These are phyloP conservation scores for Sminthurinus aureus DNA, from an alignment of 2,888 invertebrate genomes.

Conservation along the genomic window DNA sequence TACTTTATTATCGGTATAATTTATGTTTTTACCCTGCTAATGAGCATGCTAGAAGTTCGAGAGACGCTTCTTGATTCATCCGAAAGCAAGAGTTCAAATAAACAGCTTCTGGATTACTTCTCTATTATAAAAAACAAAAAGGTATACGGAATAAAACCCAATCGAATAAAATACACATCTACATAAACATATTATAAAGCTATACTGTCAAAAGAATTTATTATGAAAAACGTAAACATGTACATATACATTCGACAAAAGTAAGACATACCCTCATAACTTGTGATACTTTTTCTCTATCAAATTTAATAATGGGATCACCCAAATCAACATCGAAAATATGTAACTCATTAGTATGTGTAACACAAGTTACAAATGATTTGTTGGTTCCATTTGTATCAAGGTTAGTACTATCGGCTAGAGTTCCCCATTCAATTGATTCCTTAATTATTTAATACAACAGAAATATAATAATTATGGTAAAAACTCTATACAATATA, in stretches of 20 bases:
- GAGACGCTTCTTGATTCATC: conserved; percentile 13
- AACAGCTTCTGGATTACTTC: conserved; percentile 52
- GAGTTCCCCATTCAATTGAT: conserved; percentile 60
- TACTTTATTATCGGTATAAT: too few relatives aligned
- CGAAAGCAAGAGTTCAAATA: conserved; percentile 46
- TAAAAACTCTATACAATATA: too few relatives aligned
- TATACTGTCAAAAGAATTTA: too few relatives aligned
- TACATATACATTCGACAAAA: neutral
- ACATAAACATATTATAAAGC: too few relatives aligned
- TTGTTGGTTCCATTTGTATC: neutral
- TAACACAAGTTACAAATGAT: conserved; percentile 71
- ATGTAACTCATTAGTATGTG: conserved; percentile 75
- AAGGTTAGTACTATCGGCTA: conserved; percentile 60
- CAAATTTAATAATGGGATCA: conserved; percentile 69
- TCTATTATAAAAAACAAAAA: conserved; percentile 34
- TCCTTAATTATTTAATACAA: conserved; percentile 37
- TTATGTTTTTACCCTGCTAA: conserved; percentile 13
- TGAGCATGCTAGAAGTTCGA: conserved; percentile 19
- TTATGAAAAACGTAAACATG: too few relatives aligned
- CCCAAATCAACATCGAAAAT: conserved; percentile 74
- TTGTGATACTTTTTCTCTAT: conserved; percentile 69
- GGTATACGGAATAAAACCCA: too few relatives aligned
- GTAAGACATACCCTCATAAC: conserved; percentile 60
- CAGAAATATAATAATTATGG: neutral
- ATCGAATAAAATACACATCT: neutral